Evolutionary conservation across 2,888 invertebrate species (phyloP).

Genomic region (Lepas anatifera): DNA sequence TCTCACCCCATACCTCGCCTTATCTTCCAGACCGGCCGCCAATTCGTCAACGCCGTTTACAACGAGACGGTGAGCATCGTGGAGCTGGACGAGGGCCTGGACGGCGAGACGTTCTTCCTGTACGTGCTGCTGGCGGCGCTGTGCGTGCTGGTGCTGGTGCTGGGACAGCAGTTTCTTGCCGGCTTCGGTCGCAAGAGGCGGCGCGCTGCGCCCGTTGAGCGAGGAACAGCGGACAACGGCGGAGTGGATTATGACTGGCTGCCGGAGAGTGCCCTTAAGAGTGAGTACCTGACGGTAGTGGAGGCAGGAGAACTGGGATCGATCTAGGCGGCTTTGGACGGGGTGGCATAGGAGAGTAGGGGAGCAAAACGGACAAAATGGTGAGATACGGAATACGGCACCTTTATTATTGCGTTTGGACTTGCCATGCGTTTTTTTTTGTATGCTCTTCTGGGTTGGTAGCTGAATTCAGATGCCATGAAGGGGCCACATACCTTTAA

Average conservation of each 20-base stretch:
- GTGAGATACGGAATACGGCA: too few species aligned
- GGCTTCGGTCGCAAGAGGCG: slow-evolving; percentile 61
- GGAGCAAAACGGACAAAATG: too few species aligned
- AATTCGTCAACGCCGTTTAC: slow-evolving; percentile 79
- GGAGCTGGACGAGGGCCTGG: slow-evolving; percentile 91
- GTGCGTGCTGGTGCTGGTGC: slow-evolving; percentile 68
- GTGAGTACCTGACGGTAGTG: too few species aligned
- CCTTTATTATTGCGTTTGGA: too few species aligned
- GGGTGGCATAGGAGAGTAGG: too few species aligned
- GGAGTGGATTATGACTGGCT: slow-evolving; percentile 99
- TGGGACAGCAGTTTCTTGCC: slow-evolving; percentile 75
- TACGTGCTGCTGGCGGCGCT: slow-evolving; percentile 89
- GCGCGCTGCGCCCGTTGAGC: slow-evolving; percentile 31
- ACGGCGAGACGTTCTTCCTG: slow-evolving; percentile 97
- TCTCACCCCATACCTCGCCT: too few species aligned
- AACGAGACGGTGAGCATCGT: slow-evolving; percentile 94
- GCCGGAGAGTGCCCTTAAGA: slow-evolving; percentile 45
- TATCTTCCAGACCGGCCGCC: slow-evolving; percentile 42
- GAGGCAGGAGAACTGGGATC: too few species aligned
- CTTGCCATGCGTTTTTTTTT: too few species aligned
- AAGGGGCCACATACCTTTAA: too few species aligned
- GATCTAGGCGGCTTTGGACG: too few species aligned
- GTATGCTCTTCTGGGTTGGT: too few species aligned
- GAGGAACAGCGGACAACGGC: slow-evolving; percentile 18
- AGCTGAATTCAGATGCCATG: too few species aligned